Conservation (phyloP, 2,113 vertebrate species). For the Gymnobelideus leadbeateri region DNA sequence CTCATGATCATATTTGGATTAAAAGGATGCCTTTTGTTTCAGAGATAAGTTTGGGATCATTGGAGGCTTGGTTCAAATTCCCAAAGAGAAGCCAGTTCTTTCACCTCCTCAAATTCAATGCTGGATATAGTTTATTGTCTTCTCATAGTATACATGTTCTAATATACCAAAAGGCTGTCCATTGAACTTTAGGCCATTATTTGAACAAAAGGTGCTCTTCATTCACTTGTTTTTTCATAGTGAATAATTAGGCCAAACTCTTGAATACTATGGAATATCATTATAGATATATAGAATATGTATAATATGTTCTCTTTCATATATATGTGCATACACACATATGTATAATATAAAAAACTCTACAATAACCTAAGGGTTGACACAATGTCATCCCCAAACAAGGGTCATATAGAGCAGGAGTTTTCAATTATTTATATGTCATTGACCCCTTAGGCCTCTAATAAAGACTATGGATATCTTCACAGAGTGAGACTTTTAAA, state of each 20-base stretch:
- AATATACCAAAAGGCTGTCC: not conserved
- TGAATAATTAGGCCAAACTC: not conserved
- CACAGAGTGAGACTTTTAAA: not conserved
- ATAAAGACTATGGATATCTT: not conserved
- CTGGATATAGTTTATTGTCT: not conserved
- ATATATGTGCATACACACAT: too few species aligned
- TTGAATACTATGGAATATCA: not conserved
- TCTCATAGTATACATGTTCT: not conserved
- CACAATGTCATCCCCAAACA: not conserved
- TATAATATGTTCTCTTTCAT: too few species aligned
- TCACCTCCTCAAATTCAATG: not conserved
- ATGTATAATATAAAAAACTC: not conserved
- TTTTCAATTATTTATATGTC: not conserved
- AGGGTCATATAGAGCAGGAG: not conserved
- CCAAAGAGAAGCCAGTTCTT: not conserved
- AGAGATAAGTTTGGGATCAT: not conserved
- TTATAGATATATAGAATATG: too few species aligned
- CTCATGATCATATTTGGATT: not conserved
- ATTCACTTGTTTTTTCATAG: not conserved
- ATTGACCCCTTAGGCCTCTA: not conserved
- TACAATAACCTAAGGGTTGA: not conserved
- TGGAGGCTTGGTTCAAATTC: not conserved
- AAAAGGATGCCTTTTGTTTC: not conserved
- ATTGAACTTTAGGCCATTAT: not conserved
- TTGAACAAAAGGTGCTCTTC: not conserved